A percentile compares a stretch with the other conserved stretches of the same genome.
Evolutionary conservation across 2,888 invertebrate genomes (phyloP).

Genomic region (Dryadula phaetusa): DNA sequence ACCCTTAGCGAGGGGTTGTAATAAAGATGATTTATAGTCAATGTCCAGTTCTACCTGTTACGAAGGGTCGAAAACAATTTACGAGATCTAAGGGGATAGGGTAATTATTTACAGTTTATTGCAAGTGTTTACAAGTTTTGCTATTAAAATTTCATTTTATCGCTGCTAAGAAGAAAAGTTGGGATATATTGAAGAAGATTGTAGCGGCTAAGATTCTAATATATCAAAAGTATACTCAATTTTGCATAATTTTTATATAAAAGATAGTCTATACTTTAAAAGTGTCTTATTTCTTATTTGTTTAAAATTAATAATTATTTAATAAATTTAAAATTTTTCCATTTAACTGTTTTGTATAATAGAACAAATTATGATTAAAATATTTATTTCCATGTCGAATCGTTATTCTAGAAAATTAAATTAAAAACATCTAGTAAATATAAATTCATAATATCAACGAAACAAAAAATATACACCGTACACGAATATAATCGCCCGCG

Average conservation of each 20-base stretch:
- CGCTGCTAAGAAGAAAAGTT: constrained; percentile 3
- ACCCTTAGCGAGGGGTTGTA: constrained; percentile 59
- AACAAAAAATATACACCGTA: not conserved
- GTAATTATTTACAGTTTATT: constrained; percentile 54
- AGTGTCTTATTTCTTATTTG: not conserved
- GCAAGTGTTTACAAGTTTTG: constrained; percentile 36
- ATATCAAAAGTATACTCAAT: not conserved
- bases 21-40: constrained; percentile 82
- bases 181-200: not conserved
- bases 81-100: constrained; percentile 61
- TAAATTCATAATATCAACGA: not conserved
- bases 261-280: constrained; percentile 1
- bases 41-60: constrained; percentile 73
- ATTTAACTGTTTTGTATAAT: no score
- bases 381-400: no score
- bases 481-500: not conserved
- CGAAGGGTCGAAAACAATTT: constrained; percentile 80
- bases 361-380: no score
- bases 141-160: constrained; percentile 33
- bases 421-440: not conserved
- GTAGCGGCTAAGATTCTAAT: constrained; percentile 4
- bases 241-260: constrained; percentile 7
- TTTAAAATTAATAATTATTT: no score
- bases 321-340: no score
- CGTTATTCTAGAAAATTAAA: not conserved